A percentile compares a stretch with the other conserved stretches of the same genome.
Conservation (phyloP, 92 coral and sea anemone species). For the Phymanthus crucifer region DNA sequence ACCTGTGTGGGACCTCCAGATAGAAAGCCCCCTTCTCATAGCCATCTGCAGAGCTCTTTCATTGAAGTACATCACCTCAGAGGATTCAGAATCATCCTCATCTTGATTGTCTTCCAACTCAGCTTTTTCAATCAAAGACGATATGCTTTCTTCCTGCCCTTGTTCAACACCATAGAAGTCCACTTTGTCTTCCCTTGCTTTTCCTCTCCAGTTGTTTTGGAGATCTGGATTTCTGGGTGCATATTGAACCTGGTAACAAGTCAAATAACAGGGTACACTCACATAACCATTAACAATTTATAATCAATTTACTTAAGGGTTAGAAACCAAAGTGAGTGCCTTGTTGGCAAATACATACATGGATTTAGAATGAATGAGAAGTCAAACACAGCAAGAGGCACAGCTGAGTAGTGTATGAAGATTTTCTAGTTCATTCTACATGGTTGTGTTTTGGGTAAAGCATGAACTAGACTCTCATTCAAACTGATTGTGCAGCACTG, state of each 20-base stretch:
- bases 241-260: conserved; percentile 46
- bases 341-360: too few species aligned
- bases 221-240: conserved; percentile 74
- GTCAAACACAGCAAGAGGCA: too few species aligned
- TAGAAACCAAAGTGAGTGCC: too few species aligned
- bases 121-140: conserved; percentile 50
- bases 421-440: too few species aligned
- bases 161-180: conserved; percentile 48
- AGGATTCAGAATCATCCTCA: not conserved
- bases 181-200: conserved; percentile 65
- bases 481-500: too few species aligned
- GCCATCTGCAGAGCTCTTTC: conserved; percentile 80
- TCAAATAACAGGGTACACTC: not conserved
- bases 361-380: too few species aligned
- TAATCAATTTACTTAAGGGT: not conserved
- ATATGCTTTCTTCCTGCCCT: conserved; percentile 20
- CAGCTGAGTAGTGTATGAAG: too few species aligned
- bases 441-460: too few species aligned
- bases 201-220: conserved; percentile 84
- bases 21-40: conserved; percentile 86
- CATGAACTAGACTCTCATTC: too few species aligned
- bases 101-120: conserved; percentile 54
- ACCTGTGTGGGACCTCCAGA: conserved; percentile 87
- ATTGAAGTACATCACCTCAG: conserved; percentile 51
- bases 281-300: not conserved